Evolutionary conservation across 2,797 vertebrate species (phyloP), one percentile per base, ranked within the genome.

Genomic region (Gila robusta): DNA sequence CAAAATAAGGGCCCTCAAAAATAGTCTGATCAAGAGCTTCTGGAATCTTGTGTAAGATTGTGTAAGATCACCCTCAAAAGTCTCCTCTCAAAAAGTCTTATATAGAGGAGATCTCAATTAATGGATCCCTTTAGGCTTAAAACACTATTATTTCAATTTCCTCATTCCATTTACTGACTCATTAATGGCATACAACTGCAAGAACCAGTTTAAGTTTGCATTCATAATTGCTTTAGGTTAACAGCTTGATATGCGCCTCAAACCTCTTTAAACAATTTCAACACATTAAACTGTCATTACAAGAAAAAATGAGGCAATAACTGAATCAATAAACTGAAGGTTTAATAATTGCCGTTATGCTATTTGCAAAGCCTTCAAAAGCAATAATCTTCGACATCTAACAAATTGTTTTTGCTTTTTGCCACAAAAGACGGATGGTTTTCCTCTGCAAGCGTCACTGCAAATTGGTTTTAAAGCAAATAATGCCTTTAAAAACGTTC

Each of bases 91-190:
- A 39, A 78, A 62, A 26, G 54, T 4, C 12, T 26, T 10, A 78
- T n/a, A n/a, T 26, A 78, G 11, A 78, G 19, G 35, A 78, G 35
- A 59, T 26, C 35, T 78, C 35, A 62, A 41, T 56, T 78, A 78
- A 78, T 35, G 14, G 54, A n/a, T 78, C 54, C 35, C 35, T 78
- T 78, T 41, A 62, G 76, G 76, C 54, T 10, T 17, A 62, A 78
- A 78, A 39, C 76, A 6, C 23, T n/a, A 37, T 77, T 39, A 17
- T 78, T 78, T 59, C 14, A 62, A 78, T 41, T 39, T 26, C 7
- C 23, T 62, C 7, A 9, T 62, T 78, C 54, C 23, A 62, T 41
- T 78, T 62, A 59, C 54, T 62, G 54, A 41, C 54, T 41, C 54
- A 16, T 16, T 41, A 78, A 62, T 62, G 12, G 39, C 23, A 26